Conservation (phyloP, 2,113 vertebrate genomes). For the Silurus asotus region DNA sequence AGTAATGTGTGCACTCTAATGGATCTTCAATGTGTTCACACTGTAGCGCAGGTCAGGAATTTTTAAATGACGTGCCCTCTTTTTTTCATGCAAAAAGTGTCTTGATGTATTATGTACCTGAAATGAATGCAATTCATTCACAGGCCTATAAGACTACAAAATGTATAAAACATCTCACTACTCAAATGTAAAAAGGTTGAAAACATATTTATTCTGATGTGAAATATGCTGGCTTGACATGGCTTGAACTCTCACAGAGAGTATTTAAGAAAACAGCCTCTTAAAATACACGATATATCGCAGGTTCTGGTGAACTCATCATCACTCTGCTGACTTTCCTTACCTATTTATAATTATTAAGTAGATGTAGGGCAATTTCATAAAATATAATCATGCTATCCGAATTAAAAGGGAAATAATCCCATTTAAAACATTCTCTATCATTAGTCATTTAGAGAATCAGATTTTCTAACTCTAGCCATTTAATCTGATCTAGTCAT, state of each 20-base stretch:
- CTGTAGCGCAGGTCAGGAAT: slow-evolving; percentile 34
- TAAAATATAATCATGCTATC: slow-evolving; percentile 6
- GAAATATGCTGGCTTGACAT: slow-evolving; percentile 49
- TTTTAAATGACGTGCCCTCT: slow-evolving; percentile 33
- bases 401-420: background rate
- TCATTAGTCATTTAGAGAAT: background rate
- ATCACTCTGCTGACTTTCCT: slow-evolving; percentile 30
- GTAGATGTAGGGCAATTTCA: slow-evolving; percentile 1
- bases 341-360: slow-evolving; percentile 35
- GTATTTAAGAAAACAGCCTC: slow-evolving; percentile 49
- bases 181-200: slow-evolving; percentile 44
- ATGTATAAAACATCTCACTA: slow-evolving; percentile 50
- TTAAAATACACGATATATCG: slow-evolving; percentile 28
- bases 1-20: slow-evolving; percentile 46
- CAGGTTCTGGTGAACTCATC: slow-evolving; percentile 52
- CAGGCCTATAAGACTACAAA: slow-evolving; percentile 22
- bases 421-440: background rate
- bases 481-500: no score
- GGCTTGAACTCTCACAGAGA: slow-evolving; percentile 47
- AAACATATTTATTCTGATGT: slow-evolving; percentile 57
- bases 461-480: background rate
- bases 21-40: slow-evolving; percentile 52
- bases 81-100: slow-evolving; percentile 29
- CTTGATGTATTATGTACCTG: slow-evolving; percentile 46
- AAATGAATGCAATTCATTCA: slow-evolving; percentile 47